A percentile compares a stretch with the other conserved stretches of the same genome.
Evolutionary conservation across 2,888 invertebrate species (phyloP).

Genomic region (Microctonus hyperodae): DNA sequence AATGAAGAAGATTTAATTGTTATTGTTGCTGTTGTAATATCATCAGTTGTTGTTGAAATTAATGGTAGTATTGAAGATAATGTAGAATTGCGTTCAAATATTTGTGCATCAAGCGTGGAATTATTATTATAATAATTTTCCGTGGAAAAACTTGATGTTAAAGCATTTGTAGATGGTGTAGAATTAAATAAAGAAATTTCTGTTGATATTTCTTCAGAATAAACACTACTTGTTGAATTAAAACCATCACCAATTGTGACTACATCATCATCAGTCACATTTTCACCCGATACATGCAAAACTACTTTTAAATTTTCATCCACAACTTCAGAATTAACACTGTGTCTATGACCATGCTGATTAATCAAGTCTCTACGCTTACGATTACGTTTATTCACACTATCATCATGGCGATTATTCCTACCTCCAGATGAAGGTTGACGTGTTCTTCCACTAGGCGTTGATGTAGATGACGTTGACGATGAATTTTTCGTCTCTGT

Average conservation of each 20-base stretch:
- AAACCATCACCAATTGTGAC: slow-evolving; percentile 43
- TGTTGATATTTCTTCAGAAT: slow-evolving; percentile 6
- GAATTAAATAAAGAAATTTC: slow-evolving; percentile 18
- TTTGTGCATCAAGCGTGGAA: neutral
- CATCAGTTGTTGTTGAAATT: neutral
- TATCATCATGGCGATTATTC: slow-evolving; percentile 37
- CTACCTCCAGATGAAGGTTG: slow-evolving; percentile 65
- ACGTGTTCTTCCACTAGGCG: slow-evolving; percentile 66
- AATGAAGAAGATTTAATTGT: neutral
- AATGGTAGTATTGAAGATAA: neutral
- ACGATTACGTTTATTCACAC: slow-evolving; percentile 64
- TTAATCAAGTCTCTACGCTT: slow-evolving; percentile 76
- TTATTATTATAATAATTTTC: neutral
- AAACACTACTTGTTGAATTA: neutral
- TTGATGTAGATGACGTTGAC: slow-evolving; percentile 66
- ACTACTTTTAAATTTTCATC: slow-evolving; percentile 20
- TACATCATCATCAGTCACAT: slow-evolving; percentile 34
- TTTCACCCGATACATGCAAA: slow-evolving; percentile 23
- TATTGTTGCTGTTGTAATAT: neutral
- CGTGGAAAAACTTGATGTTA: neutral
- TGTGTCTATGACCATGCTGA: slow-evolving; percentile 65
- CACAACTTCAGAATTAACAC: slow-evolving; percentile 27
- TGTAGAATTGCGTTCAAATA: neutral
- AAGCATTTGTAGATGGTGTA: slow-evolving; percentile 1
- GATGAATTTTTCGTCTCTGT: slow-evolving; percentile 77